Percentiles rank a stretch among this genome's conserved stretches.
Conservation (phyloP, 2,888 invertebrate species). For the Anaspis maculata region DNA sequence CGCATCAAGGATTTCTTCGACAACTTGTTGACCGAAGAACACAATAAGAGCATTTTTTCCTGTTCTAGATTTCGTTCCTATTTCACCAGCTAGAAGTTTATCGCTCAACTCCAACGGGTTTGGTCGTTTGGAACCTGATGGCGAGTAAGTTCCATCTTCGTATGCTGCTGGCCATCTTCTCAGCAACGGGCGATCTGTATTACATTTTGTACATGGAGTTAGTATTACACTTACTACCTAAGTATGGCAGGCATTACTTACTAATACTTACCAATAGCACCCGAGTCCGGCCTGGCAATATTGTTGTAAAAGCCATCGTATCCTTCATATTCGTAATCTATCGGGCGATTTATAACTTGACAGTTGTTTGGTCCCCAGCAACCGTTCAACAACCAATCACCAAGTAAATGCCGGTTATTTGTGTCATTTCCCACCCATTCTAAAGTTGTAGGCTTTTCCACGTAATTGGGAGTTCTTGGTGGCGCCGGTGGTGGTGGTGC, state of each 20-base stretch:
- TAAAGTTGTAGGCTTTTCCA: no score
- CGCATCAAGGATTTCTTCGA: slow-evolving; percentile 54
- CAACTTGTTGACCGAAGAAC: slow-evolving; percentile 55
- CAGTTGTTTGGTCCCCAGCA: slow-evolving; percentile 7
- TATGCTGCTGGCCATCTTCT: slow-evolving; percentile 49
- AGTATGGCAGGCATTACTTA: slow-evolving; percentile 1
- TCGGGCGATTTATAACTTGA: neutral
- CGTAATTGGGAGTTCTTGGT: no score
- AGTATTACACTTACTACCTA: neutral
- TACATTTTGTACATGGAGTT: neutral
- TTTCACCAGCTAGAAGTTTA: slow-evolving; percentile 40
- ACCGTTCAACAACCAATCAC: slow-evolving; percentile 25
- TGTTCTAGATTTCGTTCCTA: slow-evolving; percentile 39
- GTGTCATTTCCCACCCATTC: no score
- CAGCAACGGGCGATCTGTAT: slow-evolving; percentile 46
- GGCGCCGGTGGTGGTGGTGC: no score
- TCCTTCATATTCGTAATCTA: slow-evolving; percentile 34
- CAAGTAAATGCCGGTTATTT: slow-evolving; percentile 11
- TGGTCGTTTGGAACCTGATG: slow-evolving; percentile 43
- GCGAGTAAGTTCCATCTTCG: slow-evolving; percentile 48
- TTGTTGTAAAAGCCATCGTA: slow-evolving; percentile 43
- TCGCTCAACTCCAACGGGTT: slow-evolving; percentile 48
- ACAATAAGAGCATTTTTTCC: slow-evolving; percentile 51
- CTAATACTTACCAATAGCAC: slow-evolving; percentile 34
- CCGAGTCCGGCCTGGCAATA: slow-evolving; percentile 35